Evolutionary conservation across 2,797 vertebrate genomes (phyloP), one percentile per base, ranked within the genome.

Genomic region (Passerculus sandwichensis): DNA sequence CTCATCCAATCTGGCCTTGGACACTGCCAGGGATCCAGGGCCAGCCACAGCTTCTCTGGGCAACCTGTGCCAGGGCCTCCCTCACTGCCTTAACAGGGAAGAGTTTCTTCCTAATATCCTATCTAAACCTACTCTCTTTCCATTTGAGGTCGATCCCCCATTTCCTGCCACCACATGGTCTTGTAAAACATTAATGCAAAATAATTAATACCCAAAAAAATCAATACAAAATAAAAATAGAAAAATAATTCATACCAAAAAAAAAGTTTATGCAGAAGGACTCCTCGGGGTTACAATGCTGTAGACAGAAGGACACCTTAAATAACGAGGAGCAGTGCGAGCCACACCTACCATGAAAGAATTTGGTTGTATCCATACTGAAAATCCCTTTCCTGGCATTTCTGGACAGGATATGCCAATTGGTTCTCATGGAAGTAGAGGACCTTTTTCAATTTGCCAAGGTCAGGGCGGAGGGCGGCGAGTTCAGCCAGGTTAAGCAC

Each of bases 401-500:
- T 99, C 96, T 98, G 98, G 93, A 98, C 98, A 96, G 98, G 98
- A 97, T 99, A 99, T 8, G 97, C 97, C 98, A 99, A 97, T 96
- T 99, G 99, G 97, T 99, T 99, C 97, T 99, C 99, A 20, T 99
- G 99, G 97, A 99, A 99, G 97, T 99, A 99, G 89, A 99, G 98
- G 76, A 99, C 97, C 97, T 99, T 99, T 98, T 98, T 99, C 92
- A 99, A 97, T 93, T 98, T 98, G 97, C 98, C 98, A 96, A 99
- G 98, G 98, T 99, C 98, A 97, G 99, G 98, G 95, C 99, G 98
- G 97, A 99, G 99, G 97, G 98, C 98, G 94, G 97, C 53, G 94
- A 98, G 98, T 98, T 99, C 98, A 65, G 97, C 97, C 97, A 98
- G 98, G 98, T 99, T 98, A 98, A 98, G 96, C 96, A 99, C 99